These are phyloP conservation scores for Eupeodes corollae DNA, from an alignment of 1,140 invertebrate genomes.

Conservation along the genomic window DNA sequence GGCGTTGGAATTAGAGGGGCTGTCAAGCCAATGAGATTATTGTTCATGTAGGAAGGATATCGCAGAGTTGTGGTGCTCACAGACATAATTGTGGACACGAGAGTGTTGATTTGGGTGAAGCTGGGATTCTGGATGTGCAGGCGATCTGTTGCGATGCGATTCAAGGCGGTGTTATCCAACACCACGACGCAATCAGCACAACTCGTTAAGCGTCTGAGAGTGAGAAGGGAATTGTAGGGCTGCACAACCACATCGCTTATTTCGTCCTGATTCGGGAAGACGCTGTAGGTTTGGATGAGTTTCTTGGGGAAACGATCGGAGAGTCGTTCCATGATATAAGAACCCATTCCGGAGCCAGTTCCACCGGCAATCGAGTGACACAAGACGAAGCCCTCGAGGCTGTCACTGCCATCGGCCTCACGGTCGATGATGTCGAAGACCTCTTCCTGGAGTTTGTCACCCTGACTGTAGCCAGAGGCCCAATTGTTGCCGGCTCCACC, in stretches of 20 bases:
- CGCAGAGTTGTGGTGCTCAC: conserved; percentile 90
- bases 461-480: conserved; percentile 92
- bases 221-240: conserved; percentile 95
- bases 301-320: conserved; percentile 97
- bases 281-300: conserved; percentile 95
- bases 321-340: conserved; percentile 85
- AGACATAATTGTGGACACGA: conserved; percentile 99
- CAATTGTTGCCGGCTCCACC: conserved; percentile 99
- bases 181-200: conserved; percentile 97
- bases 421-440: conserved; percentile 98
- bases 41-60: conserved; percentile 99
- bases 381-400: conserved; percentile 95
- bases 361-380: conserved; percentile 99
- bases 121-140: conserved; percentile 88
- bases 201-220: conserved; percentile 88
- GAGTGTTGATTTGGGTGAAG: conserved; percentile 93
- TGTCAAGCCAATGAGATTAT: conserved; percentile 92
- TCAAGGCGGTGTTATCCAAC: conserved; percentile 92
- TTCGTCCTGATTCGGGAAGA: conserved; percentile 98
- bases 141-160: conserved; percentile 89
- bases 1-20: conserved; percentile 95
- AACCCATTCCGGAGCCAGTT: conserved; percentile 96
- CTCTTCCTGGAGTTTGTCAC: conserved; percentile 89
- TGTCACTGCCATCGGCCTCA: conserved; percentile 98
- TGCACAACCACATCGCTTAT: conserved; percentile 98